Percentiles rank a stretch among this genome's conserved stretches.
These are phyloP conservation scores for Misgurnus mizolepis DNA, from an alignment of 2,113 vertebrate genomes.

Conservation along the genomic window DNA sequence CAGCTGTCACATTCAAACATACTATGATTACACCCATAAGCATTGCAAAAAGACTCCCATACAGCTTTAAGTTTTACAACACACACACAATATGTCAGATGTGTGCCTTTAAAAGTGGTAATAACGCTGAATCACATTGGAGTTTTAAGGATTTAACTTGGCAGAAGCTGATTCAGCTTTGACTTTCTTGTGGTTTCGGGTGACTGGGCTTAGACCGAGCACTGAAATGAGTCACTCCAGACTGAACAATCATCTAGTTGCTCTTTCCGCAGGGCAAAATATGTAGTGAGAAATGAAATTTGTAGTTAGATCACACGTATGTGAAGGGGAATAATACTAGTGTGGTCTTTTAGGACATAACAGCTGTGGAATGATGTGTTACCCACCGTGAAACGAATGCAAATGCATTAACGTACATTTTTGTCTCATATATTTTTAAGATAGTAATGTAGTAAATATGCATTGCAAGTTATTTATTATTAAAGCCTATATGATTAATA, in stretches of 20 bases:
- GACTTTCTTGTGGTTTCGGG: background rate
- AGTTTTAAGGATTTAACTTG: conserved; percentile 8
- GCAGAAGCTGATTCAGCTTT: background rate
- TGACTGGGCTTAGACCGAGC: background rate
- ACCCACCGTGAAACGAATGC: too few relatives aligned
- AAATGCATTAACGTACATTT: too few relatives aligned
- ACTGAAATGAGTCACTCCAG: conserved; percentile 14
- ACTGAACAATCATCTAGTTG: background rate
- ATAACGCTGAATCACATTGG: background rate
- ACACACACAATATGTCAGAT: background rate
- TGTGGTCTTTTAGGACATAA: too few relatives aligned
- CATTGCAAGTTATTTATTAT: background rate
- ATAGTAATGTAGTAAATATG: background rate
- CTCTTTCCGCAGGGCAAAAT: background rate
- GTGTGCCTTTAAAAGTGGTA: background rate
- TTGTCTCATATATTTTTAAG: too few relatives aligned
- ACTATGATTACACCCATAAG: background rate
- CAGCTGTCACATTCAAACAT: too few relatives aligned
- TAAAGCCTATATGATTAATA: background rate
- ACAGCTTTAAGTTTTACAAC: background rate
- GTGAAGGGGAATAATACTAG: too few relatives aligned
- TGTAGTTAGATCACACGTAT: too few relatives aligned
- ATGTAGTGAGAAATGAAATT: too few relatives aligned
- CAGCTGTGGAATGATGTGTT: background rate
- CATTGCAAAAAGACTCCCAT: too few relatives aligned